Evolutionary conservation across 2,797 vertebrate species (phyloP).

Genomic region (Leptoclinus maculatus): DNA sequence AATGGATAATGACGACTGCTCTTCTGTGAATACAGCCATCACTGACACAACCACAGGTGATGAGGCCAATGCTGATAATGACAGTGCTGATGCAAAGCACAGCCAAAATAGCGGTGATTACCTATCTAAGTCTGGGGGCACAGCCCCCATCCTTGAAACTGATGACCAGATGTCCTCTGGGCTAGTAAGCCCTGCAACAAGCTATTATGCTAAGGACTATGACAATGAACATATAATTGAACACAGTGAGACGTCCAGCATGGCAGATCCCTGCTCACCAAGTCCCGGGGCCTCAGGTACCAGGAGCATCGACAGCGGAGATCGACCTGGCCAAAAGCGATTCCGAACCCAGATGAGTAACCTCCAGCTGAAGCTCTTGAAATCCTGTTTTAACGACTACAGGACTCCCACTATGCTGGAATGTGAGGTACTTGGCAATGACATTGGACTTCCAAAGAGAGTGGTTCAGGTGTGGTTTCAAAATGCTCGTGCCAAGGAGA

Average conservation of each 20-base stretch:
- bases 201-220: slow-evolving; percentile 96
- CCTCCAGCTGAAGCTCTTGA: slow-evolving; percentile 98
- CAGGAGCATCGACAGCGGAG: slow-evolving; percentile 93
- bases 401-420: slow-evolving; percentile 99
- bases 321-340: slow-evolving; percentile 98
- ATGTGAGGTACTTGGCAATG: slow-evolving; percentile 99
- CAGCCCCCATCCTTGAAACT: slow-evolving; percentile 90
- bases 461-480: slow-evolving; percentile 99
- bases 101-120: slow-evolving; percentile 90
- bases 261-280: slow-evolving; percentile 97
- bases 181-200: slow-evolving; percentile 97
- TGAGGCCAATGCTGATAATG: slow-evolving; percentile 96
- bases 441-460: slow-evolving; percentile 99
- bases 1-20: slow-evolving; percentile 99
- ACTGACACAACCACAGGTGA: slow-evolving; percentile 99
- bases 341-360: slow-evolving; percentile 99
- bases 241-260: slow-evolving; percentile 98
- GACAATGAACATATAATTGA: slow-evolving; percentile 98
- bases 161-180: slow-evolving; percentile 98
- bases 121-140: slow-evolving; percentile 92
- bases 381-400: slow-evolving; percentile 99
- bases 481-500: slow-evolving; percentile 99
- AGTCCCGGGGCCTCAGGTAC: slow-evolving; percentile 94
- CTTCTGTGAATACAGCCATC: slow-evolving; percentile 98
- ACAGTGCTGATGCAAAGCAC: slow-evolving; percentile 93